Percentiles rank a stretch among this genome's conserved stretches.
phyloP scores from a whole-genome alignment of 1,140 invertebrate species.

The Camponotus floridanus region DNA sequence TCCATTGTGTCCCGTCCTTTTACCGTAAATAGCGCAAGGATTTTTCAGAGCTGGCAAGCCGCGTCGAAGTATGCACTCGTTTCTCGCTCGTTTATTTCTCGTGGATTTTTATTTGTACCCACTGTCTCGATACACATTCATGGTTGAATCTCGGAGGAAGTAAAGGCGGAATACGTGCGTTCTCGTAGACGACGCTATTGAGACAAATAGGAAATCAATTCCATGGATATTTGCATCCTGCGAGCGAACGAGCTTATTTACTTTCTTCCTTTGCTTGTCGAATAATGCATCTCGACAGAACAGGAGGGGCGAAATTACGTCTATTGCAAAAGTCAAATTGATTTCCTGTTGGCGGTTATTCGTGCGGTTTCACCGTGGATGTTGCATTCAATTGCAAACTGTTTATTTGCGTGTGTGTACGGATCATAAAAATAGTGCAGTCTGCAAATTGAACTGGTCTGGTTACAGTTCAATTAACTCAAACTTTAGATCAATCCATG shows the following conservation, averaged over 20 bases:
- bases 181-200: constrained; percentile 26
- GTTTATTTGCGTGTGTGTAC: background rate
- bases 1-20: background rate
- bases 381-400: background rate
- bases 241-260: constrained; percentile 60
- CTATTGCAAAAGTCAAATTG: constrained; percentile 53
- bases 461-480: background rate
- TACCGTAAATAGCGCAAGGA: background rate
- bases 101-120: constrained; percentile 37
- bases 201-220: constrained; percentile 75
- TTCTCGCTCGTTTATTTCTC: constrained; percentile 1
- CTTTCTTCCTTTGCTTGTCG: constrained; percentile 30
- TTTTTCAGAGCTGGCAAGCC: constrained; percentile 21
- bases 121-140: background rate
- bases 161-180: constrained; percentile 1
- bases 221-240: constrained; percentile 41
- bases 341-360: constrained; percentile 30
- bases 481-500: background rate
- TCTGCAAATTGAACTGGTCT: background rate
- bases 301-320: constrained; percentile 43
- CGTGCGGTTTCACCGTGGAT: background rate
- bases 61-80: constrained; percentile 16
- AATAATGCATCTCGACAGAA: background rate
- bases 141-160: constrained; percentile 6
- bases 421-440: background rate